These are phyloP conservation scores for Oreotrochilus melanogaster DNA, from an alignment of 2,113 vertebrate genomes.

Conservation along the genomic window DNA sequence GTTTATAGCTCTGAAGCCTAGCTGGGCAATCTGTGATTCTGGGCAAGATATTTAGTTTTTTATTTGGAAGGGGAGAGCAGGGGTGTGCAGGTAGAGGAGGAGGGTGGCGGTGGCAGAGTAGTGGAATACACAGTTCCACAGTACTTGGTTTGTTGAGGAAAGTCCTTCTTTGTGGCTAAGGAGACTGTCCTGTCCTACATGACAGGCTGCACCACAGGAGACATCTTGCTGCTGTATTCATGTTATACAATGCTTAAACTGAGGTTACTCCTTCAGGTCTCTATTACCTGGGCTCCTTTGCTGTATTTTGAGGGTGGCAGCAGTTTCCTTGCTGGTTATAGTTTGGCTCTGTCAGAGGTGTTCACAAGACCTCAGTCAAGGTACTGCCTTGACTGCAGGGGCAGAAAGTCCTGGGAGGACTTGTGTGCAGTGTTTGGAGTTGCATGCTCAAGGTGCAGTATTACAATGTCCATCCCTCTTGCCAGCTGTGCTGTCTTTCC, in stretches of 20 bases:
- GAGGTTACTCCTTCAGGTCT: not conserved
- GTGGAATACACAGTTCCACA: not conserved
- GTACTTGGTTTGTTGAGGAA: not conserved
- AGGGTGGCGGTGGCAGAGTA: no score
- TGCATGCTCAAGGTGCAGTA: not conserved
- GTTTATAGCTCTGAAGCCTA: not conserved
- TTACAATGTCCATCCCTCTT: not conserved
- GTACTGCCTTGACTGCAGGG: not conserved
- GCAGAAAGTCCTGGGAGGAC: not conserved
- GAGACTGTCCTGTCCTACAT: fast-evolving
- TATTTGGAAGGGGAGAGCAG: not conserved
- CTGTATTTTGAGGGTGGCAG: not conserved
- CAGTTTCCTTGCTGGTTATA: not conserved
- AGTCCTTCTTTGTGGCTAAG: not conserved
- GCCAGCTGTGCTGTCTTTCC: not conserved
- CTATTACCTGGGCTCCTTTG: not conserved
- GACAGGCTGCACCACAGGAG: not conserved
- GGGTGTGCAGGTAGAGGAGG: no score
- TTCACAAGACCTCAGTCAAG: not conserved
- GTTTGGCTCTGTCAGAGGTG: not conserved
- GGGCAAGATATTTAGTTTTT: not conserved
- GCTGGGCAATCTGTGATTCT: not conserved
- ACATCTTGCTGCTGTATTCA: not conserved
- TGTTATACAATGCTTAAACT: not conserved
- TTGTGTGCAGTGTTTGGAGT: not conserved